Evolutionary conservation across 2,888 invertebrate species (phyloP).

Genomic region (Phortica magna): DNA sequence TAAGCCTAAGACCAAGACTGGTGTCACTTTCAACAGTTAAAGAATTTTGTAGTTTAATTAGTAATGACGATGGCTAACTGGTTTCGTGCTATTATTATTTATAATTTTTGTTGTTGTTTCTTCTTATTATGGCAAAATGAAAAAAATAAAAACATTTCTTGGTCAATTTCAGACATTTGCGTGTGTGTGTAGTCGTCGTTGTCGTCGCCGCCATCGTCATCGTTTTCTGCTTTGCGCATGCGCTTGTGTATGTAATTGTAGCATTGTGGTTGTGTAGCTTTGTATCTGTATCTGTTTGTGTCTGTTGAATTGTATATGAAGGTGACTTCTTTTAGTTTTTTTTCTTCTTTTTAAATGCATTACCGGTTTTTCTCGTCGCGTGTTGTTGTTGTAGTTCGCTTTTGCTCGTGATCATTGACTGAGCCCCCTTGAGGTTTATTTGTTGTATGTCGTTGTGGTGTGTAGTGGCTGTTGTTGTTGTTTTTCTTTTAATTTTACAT

Average conservation of each 20-base stretch:
- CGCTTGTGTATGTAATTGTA: neutral
- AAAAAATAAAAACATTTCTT: slow-evolving; percentile 16
- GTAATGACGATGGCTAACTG: neutral
- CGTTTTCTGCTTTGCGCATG: slow-evolving; percentile 41
- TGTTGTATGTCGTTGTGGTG: neutral
- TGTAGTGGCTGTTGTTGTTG: neutral
- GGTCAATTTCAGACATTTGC: neutral
- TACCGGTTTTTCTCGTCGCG: slow-evolving; percentile 62
- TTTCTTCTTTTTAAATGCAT: slow-evolving; percentile 56
- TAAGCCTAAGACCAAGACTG: neutral
- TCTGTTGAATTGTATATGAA: slow-evolving; percentile 51
- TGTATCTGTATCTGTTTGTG: slow-evolving; percentile 28
- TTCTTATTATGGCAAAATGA: neutral
- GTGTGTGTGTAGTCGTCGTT: slow-evolving; percentile 41
- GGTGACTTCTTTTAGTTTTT: slow-evolving; percentile 66
- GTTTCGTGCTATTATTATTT: neutral
- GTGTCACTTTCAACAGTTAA: neutral
- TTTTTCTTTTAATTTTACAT: slow-evolving; percentile 20
- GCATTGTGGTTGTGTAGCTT: slow-evolving; percentile 30
- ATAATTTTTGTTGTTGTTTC: neutral
- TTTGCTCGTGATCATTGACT: slow-evolving; percentile 28
- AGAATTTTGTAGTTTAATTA: neutral
- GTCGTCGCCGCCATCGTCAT: slow-evolving; percentile 43
- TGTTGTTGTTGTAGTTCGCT: slow-evolving; percentile 23
- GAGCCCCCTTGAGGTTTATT: slow-evolving; percentile 25